Percentiles rank a stretch among this genome's conserved stretches.
Evolutionary conservation across 2,797 vertebrate species (phyloP).

Genomic region (Mormyrops boulengeri): DNA sequence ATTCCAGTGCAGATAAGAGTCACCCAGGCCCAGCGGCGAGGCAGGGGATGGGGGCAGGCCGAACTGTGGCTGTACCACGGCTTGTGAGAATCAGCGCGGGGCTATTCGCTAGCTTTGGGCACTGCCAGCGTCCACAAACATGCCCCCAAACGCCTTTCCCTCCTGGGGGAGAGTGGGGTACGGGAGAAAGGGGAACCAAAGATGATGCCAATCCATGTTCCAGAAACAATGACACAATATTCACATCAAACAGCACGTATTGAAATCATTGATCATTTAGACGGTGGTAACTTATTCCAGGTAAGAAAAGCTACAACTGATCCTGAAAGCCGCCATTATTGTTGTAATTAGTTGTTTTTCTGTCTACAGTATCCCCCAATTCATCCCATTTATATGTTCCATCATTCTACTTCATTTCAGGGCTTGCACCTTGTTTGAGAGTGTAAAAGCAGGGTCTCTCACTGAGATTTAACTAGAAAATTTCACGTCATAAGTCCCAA

Average conservation of each 20-base stretch:
- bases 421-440: not conserved
- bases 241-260: not conserved
- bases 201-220: not conserved
- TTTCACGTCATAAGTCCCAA: not conserved
- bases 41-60: not conserved
- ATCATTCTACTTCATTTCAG: not conserved
- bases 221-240: not conserved
- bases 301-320: not conserved
- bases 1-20: not conserved
- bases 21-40: not conserved
- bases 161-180: not conserved
- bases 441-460: not conserved
- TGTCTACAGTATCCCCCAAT: not conserved
- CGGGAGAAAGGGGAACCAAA: not conserved
- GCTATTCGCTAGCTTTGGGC: conserved; percentile 6
- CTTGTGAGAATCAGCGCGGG: not conserved
- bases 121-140: conserved; percentile 17
- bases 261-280: not conserved
- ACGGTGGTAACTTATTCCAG: conserved; percentile 21
- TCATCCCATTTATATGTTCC: not conserved
- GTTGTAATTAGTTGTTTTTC: not conserved
- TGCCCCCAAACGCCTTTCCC: not conserved
- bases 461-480: not conserved
- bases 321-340: not conserved
- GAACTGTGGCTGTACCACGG: not conserved